Conservation (phyloP, 2,113 vertebrate genomes). For the Sarotherodon lohbergeri region DNA sequence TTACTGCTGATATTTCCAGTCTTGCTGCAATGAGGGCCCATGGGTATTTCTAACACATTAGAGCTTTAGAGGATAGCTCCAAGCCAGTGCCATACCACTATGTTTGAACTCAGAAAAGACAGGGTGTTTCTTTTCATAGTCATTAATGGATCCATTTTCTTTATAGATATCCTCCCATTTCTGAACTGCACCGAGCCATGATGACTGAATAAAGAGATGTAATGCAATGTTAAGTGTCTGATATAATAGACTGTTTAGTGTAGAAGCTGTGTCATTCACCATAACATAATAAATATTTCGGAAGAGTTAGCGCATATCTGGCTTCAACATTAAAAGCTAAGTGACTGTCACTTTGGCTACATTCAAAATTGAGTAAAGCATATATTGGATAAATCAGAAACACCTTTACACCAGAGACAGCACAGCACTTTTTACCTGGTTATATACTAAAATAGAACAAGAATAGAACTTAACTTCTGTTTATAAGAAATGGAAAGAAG, state of each 20-base stretch:
- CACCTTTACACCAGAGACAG: neutral
- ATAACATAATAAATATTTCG: neutral
- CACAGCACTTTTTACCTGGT: rapidly evolving
- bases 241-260: neutral
- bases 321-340: neutral
- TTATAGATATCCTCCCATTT: constrained; percentile 9
- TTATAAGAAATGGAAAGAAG: neutral
- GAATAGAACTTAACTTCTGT: neutral
- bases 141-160: constrained; percentile 14
- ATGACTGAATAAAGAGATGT: constrained; percentile 26
- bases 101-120: constrained; percentile 37
- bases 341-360: neutral
- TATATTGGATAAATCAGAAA: neutral
- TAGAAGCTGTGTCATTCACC: neutral
- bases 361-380: neutral
- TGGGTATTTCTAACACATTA: constrained; percentile 42
- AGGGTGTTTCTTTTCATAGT: constrained; percentile 4
- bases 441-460: neutral
- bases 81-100: constrained; percentile 6
- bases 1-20: constrained; percentile 30
- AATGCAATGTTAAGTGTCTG: neutral
- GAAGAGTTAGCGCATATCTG: neutral
- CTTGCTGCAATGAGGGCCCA: constrained; percentile 7
- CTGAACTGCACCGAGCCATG: neutral
- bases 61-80: neutral